Evolutionary conservation across 92 coral and sea anemone species (phyloP), one percentile per base, ranked within the genome.

Genomic region (Galaxea fascicularis): DNA sequence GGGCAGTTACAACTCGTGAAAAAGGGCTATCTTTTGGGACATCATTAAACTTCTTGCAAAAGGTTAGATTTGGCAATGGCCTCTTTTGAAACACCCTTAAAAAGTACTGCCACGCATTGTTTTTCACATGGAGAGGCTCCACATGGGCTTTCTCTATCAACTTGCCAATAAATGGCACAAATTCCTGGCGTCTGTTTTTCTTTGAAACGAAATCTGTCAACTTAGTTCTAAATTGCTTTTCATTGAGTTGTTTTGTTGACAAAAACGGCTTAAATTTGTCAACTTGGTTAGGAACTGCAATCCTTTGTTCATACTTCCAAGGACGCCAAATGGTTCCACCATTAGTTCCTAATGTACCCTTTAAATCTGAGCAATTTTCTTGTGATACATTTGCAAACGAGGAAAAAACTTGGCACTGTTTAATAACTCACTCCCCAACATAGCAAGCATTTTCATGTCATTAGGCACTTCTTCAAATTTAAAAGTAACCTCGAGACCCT

Each of bases 401-500:
- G 45, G 88, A 73, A 74, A 84, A 84, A 57, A 84, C n/a, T 65
- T 84, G 35, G 88, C 83, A 76, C 77, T 78, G 69, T 76, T 85
- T 13, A 79, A 53, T 9, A 85, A 17, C 62, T 85, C 84, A 13
- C 88, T 76, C 71, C 73, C 76, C 65, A 66, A 54, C 82, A 76
- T 85, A 29, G 82, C 80, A 4, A 77, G 31, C 84, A 75, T 85
- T 51, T 85, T 83, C 88, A 85, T 85, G 51, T 85, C 88, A 78
- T 54, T 68, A 16, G 73, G 77, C 16, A 76, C 49, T 75, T 71
- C 87, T 73, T 65, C 65, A 67, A 18, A 85, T 54, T 76, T 85
- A 63, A 87, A 87, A n/a, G 87, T 35, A 29, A 88, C 88, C 51
- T 75, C 28, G 65, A 88, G 56, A 17, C 92, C 92, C 71, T 78